Evolutionary conservation across 2,797 vertebrate species (phyloP).

Genomic region (Sphenodon punctatus): DNA sequence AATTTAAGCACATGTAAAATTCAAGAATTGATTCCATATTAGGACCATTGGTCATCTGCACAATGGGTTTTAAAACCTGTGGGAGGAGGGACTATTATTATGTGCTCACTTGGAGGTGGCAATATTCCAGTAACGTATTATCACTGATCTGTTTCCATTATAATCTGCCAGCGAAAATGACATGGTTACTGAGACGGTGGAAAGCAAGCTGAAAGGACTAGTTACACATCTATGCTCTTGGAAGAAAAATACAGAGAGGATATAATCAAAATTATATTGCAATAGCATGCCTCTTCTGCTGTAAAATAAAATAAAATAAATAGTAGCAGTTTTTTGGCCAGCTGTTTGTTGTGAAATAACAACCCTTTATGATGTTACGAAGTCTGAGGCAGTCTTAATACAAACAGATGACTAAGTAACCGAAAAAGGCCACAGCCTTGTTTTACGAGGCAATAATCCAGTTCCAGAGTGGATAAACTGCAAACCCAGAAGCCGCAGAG

Average conservation of each 20-base stretch:
- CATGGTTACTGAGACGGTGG: conserved; percentile 28
- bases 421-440: conserved; percentile 51
- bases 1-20: conserved; percentile 38
- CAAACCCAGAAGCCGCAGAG: conserved; percentile 36
- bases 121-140: conserved; percentile 55
- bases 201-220: conserved; percentile 48
- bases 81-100: conserved; percentile 49
- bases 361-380: conserved; percentile 61
- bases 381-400: conserved; percentile 49
- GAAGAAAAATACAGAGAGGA: background rate
- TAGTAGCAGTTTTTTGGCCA: conserved; percentile 60
- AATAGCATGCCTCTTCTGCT: conserved; percentile 21
- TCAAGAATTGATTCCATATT: conserved; percentile 15
- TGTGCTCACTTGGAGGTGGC: conserved; percentile 32
- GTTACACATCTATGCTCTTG: conserved; percentile 21
- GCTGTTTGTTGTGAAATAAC: conserved; percentile 59
- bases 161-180: conserved; percentile 45
- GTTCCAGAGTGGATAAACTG: conserved; percentile 39
- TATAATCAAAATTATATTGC: conserved; percentile 55
- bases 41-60: conserved; percentile 37
- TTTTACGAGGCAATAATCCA: too few relatives aligned
- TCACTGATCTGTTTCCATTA: conserved; percentile 54
- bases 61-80: conserved; percentile 42
- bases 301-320: too few relatives aligned
- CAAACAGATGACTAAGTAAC: conserved; percentile 54